Evolutionary conservation across 1,140 invertebrate genomes (phyloP), one percentile per base, ranked within the genome.

Genomic region (Charaxes varanes): DNA sequence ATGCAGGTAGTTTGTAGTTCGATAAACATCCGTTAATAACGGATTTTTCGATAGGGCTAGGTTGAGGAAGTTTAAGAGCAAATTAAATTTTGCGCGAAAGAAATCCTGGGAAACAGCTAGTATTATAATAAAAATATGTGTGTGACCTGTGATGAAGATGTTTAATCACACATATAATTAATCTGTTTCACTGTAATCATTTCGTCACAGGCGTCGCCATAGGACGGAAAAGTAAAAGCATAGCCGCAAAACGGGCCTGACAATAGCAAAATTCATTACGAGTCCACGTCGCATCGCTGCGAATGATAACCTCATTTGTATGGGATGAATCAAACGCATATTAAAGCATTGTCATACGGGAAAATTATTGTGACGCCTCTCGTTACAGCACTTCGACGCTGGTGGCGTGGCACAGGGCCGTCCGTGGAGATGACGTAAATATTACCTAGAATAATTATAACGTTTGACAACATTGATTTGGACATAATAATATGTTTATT

Each of bases 321-420:
- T 58, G 58, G 66, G 63, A 78, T 79, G 74, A 80, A 77, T 81
- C 77, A 81, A 81, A 81, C 67, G 63, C 55, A 62, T 62, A 79
- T 74, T 78, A 74, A 65, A 80, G 70, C 76, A 80, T 80, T 80
- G 76, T 80, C 76, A 69, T 62, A 57, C 57, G 47, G 52, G 71
- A 81, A 70, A 78, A 74, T 78, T 81, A 81, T 81, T 81, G 69
- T 81, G 77, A 78, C 69, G 70, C 58, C 62, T 61, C 72, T 71
- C 71, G 60, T 66, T 74, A 67, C 66, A 60, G 61, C 58, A 64
- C 67, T 73, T 72, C 64, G 69, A 57, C 57, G 67, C 53, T 59
- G 46, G 43, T 46, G 53, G 58, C 53, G 46, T 23, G 44, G 36
- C 4, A 19, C 28, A 27, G 37, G 21, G 10, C 17, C 7, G 11